Base-by-base conservation (phyloP, 2,113 vertebrate genomes). In the Andinoacara biseriatus region DNA sequence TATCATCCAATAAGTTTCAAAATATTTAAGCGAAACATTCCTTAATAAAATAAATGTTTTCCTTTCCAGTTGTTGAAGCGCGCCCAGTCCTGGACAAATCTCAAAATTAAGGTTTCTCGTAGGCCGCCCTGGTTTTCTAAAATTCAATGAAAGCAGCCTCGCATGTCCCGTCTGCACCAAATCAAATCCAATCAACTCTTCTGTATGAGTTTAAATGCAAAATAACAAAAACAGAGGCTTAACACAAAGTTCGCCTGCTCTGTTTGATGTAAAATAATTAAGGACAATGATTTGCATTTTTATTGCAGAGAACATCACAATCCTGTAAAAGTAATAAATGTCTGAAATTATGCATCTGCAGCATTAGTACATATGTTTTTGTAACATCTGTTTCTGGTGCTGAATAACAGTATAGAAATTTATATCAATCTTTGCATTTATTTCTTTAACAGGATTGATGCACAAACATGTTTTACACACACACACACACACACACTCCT, bases 81-180 rank as follows among this genome's bases (percentile, higher is more conserved):
- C 3, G 3, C 67, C 82, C 54, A 29, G 84, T 84, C 5, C 79
- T 83, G 91, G 91, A 82, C 7, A 46, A 83, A 84, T 69, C 52
- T 60, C 33, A 88, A 29, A 87, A 63, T 65, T 33, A 75, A 90
- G 91, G 81, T 88, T 86, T 81, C 33, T 82, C 10, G 14, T 63
- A 52, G 57, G 56, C 33, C 24, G 13, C n/a, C 29, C 13, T 22
- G 13, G 22, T 72, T 20, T 5, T 49, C 3, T 10, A 65, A 52
- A 9, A 61, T 11, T 29, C 2, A 46, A 0, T 83, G 83, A 43
- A 46, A 69, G 65, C 81, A 82, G 31, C 57, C 22, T 60, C 22
- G 31, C 56, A 54, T 61, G 59, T 62, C 76, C 31, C 52, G 58
- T 49, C 54, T 26, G 31, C 29, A 74, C 7, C 26, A 49, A 33